phyloP scores from a whole-genome alignment of 2,113 vertebrate genomes.

The Atractosteus spatula region DNA sequence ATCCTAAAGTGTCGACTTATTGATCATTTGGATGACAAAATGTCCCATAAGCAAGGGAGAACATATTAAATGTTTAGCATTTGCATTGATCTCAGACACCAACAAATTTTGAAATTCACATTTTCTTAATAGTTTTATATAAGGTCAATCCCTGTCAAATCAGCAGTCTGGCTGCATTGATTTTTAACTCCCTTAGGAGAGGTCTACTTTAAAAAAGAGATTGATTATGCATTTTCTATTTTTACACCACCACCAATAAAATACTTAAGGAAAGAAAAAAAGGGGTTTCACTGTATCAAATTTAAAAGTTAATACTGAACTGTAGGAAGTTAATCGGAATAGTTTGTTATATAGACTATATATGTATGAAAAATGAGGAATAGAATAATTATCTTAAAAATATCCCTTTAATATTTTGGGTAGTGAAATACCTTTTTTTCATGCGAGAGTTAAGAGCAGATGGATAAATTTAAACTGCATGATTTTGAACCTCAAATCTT shows the following conservation, averaged over 20 bases:
- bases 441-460: no score
- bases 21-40: background rate
- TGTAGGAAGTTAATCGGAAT: no score
- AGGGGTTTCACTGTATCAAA: no score
- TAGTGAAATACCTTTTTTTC: no score
- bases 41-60: background rate
- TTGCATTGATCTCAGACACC: slow-evolving; percentile 10
- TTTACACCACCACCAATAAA: background rate
- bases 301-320: no score
- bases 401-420: no score
- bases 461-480: no score
- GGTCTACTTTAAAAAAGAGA: slow-evolving; percentile 3
- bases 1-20: background rate
- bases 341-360: no score
- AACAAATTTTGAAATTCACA: background rate
- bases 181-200: background rate
- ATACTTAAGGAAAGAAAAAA: background rate
- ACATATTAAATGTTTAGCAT: slow-evolving; percentile 4
- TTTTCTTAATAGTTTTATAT: slow-evolving; percentile 10
- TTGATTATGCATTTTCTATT: slow-evolving; percentile 4
- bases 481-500: no score
- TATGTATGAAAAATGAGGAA: no score
- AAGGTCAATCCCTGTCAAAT: slow-evolving; percentile 13
- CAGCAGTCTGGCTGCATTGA: background rate
- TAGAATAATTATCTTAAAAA: no score